Evolutionary conservation across 1,140 invertebrate genomes (phyloP), one percentile per base, ranked within the genome.

Genomic region (Diachasmimorpha longicaudata): DNA sequence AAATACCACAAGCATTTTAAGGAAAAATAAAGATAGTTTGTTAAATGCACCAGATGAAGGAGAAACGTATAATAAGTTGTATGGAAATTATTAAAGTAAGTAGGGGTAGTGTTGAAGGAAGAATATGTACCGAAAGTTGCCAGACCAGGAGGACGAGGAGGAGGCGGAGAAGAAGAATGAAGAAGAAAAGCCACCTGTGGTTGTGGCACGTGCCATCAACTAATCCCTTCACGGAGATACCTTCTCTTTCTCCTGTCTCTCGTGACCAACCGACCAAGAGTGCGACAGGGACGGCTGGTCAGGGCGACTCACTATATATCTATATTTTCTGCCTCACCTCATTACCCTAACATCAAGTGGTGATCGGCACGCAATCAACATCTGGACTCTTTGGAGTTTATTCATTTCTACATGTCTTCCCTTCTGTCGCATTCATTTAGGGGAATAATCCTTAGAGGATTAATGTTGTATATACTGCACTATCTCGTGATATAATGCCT

Each of bases 171-270:
- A 39, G 75, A 46, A 72, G 63, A 75, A 72, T 80, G 77, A 79
- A 79, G 77, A 79, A 79, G 80, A 46, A 79, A 80, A 83, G 76
- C 80, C 84, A 85, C 84, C 84, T 84, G 85, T 85, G 80, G 72
- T 72, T 68, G 63, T 73, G 79, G 83, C 85, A 84, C 85, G 85
- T 83, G 84, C 85, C 84, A 76, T 77, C 83, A 77, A 76, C 74
- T 78, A 81, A 77, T 79, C 77, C 71, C 46, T 66, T 66, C 31
- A 75, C 68, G 66, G 69, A 37, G 67, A 69, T 37, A 25, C 67
- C 42, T 68, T 68, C 21, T 48, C 55, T 36, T 39, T 39, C 25
- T 44, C 72, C 58, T 67, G 58, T 25, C 19, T 42, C 72, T 55
- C 46, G 66, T 75, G 66, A 52, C 48, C 48, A 52, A 52, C 48